Conservation (phyloP, 2,888 invertebrate species). For the Drosophila ochracea region DNA sequence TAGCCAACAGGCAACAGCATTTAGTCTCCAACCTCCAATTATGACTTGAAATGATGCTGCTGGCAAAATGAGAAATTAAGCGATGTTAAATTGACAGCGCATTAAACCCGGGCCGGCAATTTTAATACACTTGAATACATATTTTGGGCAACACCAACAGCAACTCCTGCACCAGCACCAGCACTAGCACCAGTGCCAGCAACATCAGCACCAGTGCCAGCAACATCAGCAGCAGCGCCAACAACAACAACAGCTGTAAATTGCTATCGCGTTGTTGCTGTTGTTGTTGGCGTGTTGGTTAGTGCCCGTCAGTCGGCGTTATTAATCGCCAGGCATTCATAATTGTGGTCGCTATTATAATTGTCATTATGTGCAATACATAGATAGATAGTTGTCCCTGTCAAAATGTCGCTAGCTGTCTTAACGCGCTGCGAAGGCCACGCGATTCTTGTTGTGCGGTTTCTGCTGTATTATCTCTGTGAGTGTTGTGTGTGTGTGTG, state of each 20-base stretch:
- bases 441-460: constrained; percentile 37
- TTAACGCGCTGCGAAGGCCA: constrained; percentile 41
- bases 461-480: not conserved
- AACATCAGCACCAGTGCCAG: constrained; percentile 6
- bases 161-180: constrained; percentile 20
- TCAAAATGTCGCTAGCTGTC: constrained; percentile 71
- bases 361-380: constrained; percentile 81
- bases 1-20: constrained; percentile 10
- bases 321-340: constrained; percentile 78
- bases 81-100: constrained; percentile 73
- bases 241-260: constrained; percentile 25
- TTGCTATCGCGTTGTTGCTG: constrained; percentile 34
- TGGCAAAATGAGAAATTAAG: constrained; percentile 68
- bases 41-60: constrained; percentile 36
- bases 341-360: constrained; percentile 78
- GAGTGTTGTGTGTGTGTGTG: constrained; percentile 3
- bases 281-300: constrained; percentile 44
- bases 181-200: constrained; percentile 10
- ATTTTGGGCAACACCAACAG: constrained; percentile 44
- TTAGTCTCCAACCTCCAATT: constrained; percentile 36
- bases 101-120: constrained; percentile 58
- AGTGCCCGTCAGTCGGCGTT: constrained; percentile 56
- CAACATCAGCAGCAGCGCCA: constrained; percentile 16
- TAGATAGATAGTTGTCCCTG: constrained; percentile 76
- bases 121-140: constrained; percentile 73